Base-by-base conservation (phyloP, 92 coral and sea anemone genomes). In the Zoanthus sociatus region DNA sequence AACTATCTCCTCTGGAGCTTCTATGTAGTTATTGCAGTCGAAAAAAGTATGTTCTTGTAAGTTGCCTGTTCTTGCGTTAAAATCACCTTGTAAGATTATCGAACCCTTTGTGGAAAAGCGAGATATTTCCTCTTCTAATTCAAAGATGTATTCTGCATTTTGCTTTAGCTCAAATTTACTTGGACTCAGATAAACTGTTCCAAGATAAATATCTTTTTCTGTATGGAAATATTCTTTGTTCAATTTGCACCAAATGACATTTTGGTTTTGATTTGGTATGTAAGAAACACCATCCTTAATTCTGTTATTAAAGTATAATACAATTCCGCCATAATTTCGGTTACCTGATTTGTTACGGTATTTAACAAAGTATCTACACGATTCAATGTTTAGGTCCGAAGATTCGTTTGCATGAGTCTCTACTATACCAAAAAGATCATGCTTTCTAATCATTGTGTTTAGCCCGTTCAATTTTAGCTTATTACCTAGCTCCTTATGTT, bases 401-500 rank as follows among this genome's bases (percentile, higher is more conserved):
- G 61, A 37, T 26, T 56, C 72, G 31, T 58, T 61, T 18, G 48
- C 85, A 37, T 79, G 85, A 11, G 85, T 79, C 53, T 44, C 77
- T 33, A 70, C 74, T 7, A 72, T 33, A 32, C 54, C 77, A 44
- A 72, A 72, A 32, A 72, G 10, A 72, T 72, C 77, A 15, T 72
- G 77, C 18, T 72, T 72, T 72, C 53, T 72, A 72, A 67, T 67
- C 12, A 67, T 67, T 20, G 72, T 79, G 48, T 79, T 48, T 31
- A 79, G 72, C 31, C 61, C 73, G 67, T 56, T 79, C 72, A 79
- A 71, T 60, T 79, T 61, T 46, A 79, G 26, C 72, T 82, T 61
- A 51, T 63, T 82, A n/a, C 76, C 76, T 61, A 82, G 86, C 69
- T 64, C 72, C 72, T 64, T 82, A 54, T 73, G 69, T 70, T 82